phyloP scores from a whole-genome alignment of 2,113 vertebrate genomes.

The Gorsachius goisagi region DNA sequence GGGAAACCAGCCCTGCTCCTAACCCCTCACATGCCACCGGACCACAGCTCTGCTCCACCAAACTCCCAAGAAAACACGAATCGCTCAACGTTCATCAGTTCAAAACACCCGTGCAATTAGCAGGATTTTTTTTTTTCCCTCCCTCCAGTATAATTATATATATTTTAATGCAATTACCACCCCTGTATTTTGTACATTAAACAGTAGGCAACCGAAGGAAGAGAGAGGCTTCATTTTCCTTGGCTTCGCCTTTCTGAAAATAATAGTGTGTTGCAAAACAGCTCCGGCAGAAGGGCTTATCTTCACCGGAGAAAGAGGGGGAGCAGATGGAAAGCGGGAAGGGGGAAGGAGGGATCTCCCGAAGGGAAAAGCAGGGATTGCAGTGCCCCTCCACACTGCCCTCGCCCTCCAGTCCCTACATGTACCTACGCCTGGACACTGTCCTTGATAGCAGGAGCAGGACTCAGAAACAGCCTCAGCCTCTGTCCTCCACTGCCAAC shows the following conservation, averaged over 20 bases:
- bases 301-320: background rate
- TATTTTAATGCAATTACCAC: conserved; percentile 75
- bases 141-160: conserved; percentile 75
- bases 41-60: background rate
- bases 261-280: conserved; percentile 36
- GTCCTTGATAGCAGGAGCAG: fast-evolving
- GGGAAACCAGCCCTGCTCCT: background rate
- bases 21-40: background rate
- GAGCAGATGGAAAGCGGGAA: background rate
- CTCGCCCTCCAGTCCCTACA: background rate
- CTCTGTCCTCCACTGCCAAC: background rate
- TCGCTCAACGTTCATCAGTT: conserved; percentile 71
- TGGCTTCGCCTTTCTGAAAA: conserved; percentile 56
- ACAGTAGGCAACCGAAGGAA: conserved; percentile 64
- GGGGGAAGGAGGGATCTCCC: background rate
- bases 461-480: background rate
- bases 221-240: conserved; percentile 55
- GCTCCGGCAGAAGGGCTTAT: conserved; percentile 3
- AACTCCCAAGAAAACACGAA: conserved; percentile 63
- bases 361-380: background rate
- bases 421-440: background rate
- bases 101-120: conserved; percentile 76
- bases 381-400: background rate
- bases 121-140: conserved; percentile 23
- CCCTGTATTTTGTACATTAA: conserved; percentile 73